These are phyloP conservation scores for Balaeniceps rex DNA, from an alignment of 2,113 vertebrate species.

Conservation along the genomic window DNA sequence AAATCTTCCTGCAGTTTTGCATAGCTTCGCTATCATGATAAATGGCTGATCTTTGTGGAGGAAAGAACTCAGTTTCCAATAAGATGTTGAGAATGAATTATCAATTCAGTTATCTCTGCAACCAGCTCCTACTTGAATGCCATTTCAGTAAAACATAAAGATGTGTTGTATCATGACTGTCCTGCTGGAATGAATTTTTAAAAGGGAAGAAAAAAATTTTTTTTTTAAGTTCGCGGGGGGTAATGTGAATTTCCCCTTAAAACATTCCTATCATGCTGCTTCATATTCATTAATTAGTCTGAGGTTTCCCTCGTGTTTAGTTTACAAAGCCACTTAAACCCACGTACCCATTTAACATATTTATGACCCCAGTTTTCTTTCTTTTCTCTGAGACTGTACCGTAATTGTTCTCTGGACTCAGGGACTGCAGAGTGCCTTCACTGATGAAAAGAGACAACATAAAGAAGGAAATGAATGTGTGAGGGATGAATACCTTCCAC, in stretches of 20 bases:
- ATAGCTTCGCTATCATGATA: neutral
- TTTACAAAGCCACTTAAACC: constrained; percentile 93
- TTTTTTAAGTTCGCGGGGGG: neutral
- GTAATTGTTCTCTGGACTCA: constrained; percentile 83
- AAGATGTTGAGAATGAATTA: neutral
- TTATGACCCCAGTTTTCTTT: constrained; percentile 92
- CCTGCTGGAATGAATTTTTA: neutral
- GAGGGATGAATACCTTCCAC: constrained; percentile 94
- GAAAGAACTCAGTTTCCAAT: neutral
- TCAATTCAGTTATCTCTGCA: neutral
- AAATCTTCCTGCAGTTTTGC: constrained; percentile 19
- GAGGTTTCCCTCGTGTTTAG: constrained; percentile 80
- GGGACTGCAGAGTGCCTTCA: constrained; percentile 83
- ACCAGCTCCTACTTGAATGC: neutral
- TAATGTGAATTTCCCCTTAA: constrained; percentile 31
- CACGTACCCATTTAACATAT: constrained; percentile 93
- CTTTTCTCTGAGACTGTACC: constrained; percentile 88
- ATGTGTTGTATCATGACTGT: neutral
- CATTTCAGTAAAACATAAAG: neutral
- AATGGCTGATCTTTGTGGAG: neutral
- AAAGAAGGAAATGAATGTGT: constrained; percentile 98
- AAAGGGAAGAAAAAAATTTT: neutral
- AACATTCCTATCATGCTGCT: constrained; percentile 72
- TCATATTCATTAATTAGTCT: constrained; percentile 87
- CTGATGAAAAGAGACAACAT: constrained; percentile 92